A percentile compares a stretch with the other conserved stretches of the same genome.
Evolutionary conservation across 1,140 invertebrate species (phyloP).

Genomic region (Pectinophora gossypiella): DNA sequence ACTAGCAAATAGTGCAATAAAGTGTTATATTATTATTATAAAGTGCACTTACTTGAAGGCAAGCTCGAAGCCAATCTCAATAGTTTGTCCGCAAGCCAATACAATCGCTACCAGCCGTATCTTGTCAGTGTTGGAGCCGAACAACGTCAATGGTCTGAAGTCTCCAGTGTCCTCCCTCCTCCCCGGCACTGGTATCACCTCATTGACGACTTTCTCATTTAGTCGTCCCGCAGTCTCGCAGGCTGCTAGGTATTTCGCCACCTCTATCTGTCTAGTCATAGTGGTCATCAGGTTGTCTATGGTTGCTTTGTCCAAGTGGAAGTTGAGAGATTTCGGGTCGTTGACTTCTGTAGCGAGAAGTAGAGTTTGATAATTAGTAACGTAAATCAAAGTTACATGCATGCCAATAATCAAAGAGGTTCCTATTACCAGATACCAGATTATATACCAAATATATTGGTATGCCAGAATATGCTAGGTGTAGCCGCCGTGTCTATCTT

Average conservation of each 20-base stretch:
- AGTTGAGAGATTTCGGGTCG: slow-evolving; percentile 72
- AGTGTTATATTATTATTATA: slow-evolving; percentile 82
- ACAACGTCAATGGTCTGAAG: slow-evolving; percentile 79
- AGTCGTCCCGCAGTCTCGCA: slow-evolving; percentile 75
- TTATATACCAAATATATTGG: too few species aligned
- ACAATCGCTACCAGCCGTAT: slow-evolving; percentile 80
- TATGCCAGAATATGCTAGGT: too few species aligned
- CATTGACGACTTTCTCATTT: slow-evolving; percentile 46
- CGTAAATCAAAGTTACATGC: too few species aligned
- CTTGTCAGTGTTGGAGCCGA: slow-evolving; percentile 80
- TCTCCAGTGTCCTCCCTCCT: slow-evolving; percentile 56
- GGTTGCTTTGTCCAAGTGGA: slow-evolving; percentile 80
- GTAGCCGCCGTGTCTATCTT: too few species aligned
- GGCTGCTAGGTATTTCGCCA: slow-evolving; percentile 79
- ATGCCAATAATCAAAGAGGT: too few species aligned
- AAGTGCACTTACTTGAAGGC: slow-evolving; percentile 77
- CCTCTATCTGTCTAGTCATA: slow-evolving; percentile 81
- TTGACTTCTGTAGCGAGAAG: slow-evolving; percentile 45
- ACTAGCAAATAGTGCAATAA: too few species aligned
- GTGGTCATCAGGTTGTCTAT: slow-evolving; percentile 84
- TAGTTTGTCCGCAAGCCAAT: slow-evolving; percentile 78
- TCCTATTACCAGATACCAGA: too few species aligned
- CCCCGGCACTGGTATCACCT: slow-evolving; percentile 50
- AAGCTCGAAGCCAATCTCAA: slow-evolving; percentile 82
- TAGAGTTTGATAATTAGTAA: neutral